Evolutionary conservation across 2,797 vertebrate species (phyloP).

Genomic region (Pantherophis alleghaniensis): DNA sequence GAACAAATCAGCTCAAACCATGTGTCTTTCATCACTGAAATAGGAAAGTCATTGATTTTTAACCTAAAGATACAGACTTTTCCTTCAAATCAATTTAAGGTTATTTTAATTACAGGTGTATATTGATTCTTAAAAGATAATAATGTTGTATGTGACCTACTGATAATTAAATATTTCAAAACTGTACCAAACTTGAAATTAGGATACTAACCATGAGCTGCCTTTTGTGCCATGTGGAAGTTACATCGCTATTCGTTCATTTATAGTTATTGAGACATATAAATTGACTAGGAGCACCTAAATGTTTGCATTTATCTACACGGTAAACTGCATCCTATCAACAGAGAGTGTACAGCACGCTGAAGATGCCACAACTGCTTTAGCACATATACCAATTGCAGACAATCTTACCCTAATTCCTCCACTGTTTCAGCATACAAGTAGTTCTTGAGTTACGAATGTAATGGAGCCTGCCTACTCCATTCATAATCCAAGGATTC

Average conservation of each 20-base stretch:
- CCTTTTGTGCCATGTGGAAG: background rate
- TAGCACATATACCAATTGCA: background rate
- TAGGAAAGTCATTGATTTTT: background rate
- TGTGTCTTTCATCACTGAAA: background rate
- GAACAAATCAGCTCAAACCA: background rate
- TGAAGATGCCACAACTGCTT: background rate
- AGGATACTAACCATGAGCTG: background rate
- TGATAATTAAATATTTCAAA: background rate
- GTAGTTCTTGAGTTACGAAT: no score
- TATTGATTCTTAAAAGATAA: slow-evolving; percentile 11
- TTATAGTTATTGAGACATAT: background rate
- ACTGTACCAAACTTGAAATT: background rate
- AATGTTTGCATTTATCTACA: background rate
- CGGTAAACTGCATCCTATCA: background rate
- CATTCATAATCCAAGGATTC: no score
- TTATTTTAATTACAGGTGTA: background rate
- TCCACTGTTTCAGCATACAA: background rate
- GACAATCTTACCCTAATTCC: background rate
- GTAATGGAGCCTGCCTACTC: no score
- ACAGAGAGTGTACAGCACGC: background rate
- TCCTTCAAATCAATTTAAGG: slow-evolving; percentile 35
- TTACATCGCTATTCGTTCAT: background rate
- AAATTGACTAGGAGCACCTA: background rate
- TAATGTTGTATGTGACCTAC: background rate
- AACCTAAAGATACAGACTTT: background rate